Conservation (phyloP, 2,113 vertebrate species). For the Columba livia region DNA sequence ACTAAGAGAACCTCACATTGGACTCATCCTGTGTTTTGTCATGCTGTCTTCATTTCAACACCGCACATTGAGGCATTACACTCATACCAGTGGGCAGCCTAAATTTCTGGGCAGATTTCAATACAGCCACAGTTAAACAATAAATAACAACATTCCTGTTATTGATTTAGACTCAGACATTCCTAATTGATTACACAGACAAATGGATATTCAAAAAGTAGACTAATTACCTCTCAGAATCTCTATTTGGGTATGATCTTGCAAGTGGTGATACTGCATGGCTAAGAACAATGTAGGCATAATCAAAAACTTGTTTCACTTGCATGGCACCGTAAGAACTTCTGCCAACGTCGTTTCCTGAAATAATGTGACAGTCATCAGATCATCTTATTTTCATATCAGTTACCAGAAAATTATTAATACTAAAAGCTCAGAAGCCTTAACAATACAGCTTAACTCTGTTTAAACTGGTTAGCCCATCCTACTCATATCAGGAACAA, state of each 20-base stretch:
- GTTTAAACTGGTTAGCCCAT: neutral
- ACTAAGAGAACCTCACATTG: neutral
- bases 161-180: neutral
- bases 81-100: neutral
- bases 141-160: neutral
- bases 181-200: constrained; percentile 25
- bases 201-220: constrained; percentile 29
- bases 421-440: neutral
- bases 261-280: constrained; percentile 94
- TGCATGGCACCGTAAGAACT: constrained; percentile 99
- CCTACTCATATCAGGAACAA: neutral
- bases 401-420: constrained; percentile 9
- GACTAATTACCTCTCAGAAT: constrained; percentile 88
- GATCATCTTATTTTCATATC: constrained; percentile 11
- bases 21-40: neutral
- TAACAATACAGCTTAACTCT: neutral
- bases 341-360: constrained; percentile 96
- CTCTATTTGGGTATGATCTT: constrained; percentile 93
- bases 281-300: constrained; percentile 94
- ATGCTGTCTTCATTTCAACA: neutral
- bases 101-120: neutral
- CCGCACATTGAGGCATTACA: neutral
- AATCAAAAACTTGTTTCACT: constrained; percentile 99
- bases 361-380: constrained; percentile 59
- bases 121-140: neutral